Conservation (phyloP, 2,888 invertebrate species). For the Zaprionus bogoriensis region DNA sequence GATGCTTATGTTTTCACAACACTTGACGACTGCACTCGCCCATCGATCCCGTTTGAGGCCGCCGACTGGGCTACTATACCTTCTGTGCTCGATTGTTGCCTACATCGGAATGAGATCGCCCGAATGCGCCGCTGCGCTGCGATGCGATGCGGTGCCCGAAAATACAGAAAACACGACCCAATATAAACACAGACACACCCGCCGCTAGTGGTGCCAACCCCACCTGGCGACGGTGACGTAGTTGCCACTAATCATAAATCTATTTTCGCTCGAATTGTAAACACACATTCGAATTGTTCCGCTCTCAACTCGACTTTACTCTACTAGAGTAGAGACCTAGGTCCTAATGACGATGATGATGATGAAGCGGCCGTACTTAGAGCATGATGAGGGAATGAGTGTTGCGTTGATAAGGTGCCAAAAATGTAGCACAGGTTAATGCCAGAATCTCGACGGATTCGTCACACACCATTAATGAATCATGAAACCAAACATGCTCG, state of each 20-base stretch:
- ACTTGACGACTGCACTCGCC: slow-evolving; percentile 27
- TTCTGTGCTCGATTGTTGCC: slow-evolving; percentile 63
- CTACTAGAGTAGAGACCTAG: background rate
- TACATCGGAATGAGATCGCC: slow-evolving; percentile 59
- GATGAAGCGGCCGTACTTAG: slow-evolving; percentile 41
- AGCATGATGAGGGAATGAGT: slow-evolving; percentile 39
- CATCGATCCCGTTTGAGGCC: slow-evolving; percentile 8
- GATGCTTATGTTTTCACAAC: background rate
- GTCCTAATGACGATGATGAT: slow-evolving; percentile 29
- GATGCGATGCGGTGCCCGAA: slow-evolving; percentile 44
- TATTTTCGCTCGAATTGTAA: slow-evolving; percentile 68
- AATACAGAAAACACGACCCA: slow-evolving; percentile 28
- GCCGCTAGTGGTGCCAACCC: slow-evolving; percentile 39
- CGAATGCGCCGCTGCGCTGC: slow-evolving; percentile 56
- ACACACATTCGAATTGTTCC: slow-evolving; percentile 57
- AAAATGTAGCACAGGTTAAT: slow-evolving; percentile 44
- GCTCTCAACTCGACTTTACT: slow-evolving; percentile 52
- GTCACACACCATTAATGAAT: slow-evolving; percentile 62
- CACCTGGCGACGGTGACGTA: slow-evolving; percentile 71
- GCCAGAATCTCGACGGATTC: slow-evolving; percentile 45
- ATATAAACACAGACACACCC: slow-evolving; percentile 38
- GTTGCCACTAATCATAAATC: slow-evolving; percentile 68
- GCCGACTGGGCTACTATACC: slow-evolving; percentile 44
- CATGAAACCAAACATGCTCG: slow-evolving; percentile 29
- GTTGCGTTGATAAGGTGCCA: slow-evolving; percentile 56